These are phyloP conservation scores for Phylloscopus whistleri DNA, from an alignment of 2,113 vertebrate genomes.

Conservation along the genomic window DNA sequence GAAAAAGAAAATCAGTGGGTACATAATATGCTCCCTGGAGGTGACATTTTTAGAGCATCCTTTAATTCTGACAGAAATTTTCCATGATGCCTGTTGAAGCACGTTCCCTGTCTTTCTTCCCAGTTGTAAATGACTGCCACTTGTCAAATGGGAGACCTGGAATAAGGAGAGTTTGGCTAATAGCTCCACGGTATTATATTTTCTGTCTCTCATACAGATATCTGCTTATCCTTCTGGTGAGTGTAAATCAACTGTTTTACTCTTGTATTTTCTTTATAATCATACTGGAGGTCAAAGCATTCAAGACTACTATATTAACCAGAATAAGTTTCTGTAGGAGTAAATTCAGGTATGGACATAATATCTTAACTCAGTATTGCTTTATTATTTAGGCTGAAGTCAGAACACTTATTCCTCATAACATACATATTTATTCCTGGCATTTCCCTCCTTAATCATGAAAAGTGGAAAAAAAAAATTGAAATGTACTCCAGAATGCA, in stretches of 20 bases:
- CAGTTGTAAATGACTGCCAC: neutral
- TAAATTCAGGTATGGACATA: neutral
- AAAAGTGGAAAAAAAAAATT: neutral
- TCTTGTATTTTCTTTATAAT: neutral
- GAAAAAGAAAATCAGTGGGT: neutral
- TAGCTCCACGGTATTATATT: neutral
- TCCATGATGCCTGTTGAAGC: neutral
- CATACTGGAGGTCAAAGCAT: neutral
- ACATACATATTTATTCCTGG: neutral
- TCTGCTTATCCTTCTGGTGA: neutral
- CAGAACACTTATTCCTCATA: neutral
- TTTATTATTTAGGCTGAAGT: neutral
- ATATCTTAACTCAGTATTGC: neutral
- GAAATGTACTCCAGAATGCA: neutral
- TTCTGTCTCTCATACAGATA: neutral
- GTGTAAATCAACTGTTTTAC: neutral
- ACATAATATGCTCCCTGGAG: neutral
- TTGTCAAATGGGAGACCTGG: neutral
- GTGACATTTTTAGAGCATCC: neutral
- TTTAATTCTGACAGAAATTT: slow-evolving; percentile 1
- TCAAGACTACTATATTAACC: neutral
- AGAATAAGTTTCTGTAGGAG: neutral
- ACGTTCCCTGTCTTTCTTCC: neutral
- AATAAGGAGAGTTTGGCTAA: neutral
- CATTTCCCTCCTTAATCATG: neutral